Evolutionary conservation across 2,113 vertebrate genomes (phyloP).

Genomic region (Paramisgurnus dabryanus): DNA sequence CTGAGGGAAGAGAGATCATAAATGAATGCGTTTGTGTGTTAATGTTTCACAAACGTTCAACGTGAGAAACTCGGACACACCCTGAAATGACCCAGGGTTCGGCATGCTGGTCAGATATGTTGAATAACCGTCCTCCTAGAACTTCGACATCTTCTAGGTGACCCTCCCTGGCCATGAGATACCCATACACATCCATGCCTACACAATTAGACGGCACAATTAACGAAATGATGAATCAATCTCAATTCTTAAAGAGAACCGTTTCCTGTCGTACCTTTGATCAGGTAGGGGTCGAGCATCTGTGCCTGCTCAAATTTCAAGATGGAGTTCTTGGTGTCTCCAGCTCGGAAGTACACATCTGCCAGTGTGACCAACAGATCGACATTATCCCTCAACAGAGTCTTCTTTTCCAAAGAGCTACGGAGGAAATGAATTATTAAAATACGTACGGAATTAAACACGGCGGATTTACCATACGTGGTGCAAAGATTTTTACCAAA

Average conservation of each 20-base stretch:
- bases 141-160: conserved; percentile 97
- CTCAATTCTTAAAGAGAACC: too few relatives aligned
- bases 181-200: conserved; percentile 99
- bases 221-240: neutral
- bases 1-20: conserved; percentile 65
- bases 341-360: conserved; percentile 94
- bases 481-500: conserved; percentile 83
- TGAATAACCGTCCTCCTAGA: conserved; percentile 93
- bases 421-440: neutral
- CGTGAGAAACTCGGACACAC: conserved; percentile 66
- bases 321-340: conserved; percentile 95
- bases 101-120: conserved; percentile 97
- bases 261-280: conserved; percentile 80
- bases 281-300: conserved; percentile 96
- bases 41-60: neutral
- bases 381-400: conserved; percentile 92
- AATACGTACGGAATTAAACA: too few relatives aligned
- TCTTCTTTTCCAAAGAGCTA: conserved; percentile 98
- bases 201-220: neutral
- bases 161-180: conserved; percentile 92
- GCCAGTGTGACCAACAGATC: conserved; percentile 95
- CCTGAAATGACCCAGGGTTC: conserved; percentile 98
- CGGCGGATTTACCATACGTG: too few relatives aligned
- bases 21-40: neutral
- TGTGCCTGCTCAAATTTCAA: conserved; percentile 98